Evolutionary conservation across 2,888 invertebrate species (phyloP), one percentile per base, ranked within the genome.

Genomic region (Prenolepis imparis): DNA sequence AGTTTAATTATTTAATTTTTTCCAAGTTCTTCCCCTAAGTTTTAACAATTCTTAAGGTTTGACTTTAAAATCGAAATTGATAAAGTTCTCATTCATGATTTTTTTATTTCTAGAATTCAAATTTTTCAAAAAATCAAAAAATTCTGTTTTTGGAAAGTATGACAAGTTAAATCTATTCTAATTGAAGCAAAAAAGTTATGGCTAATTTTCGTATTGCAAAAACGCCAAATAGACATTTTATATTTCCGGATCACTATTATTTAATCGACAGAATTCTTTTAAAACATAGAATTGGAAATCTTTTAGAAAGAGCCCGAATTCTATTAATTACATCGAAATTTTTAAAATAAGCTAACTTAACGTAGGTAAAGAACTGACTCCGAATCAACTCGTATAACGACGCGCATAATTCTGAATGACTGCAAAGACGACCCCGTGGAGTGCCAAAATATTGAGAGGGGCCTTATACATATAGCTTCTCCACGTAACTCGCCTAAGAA

Each of bases 371-470:
- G 21, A 68, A 59, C 70, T 68, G 68, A 36, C 12, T 48, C 21
- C 12, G 36, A 70, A 24, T 57, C 36, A 59, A 44, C 68, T 82
- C 59, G 55, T 15, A 32, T 6, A 59, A 73, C 32, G 48, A 36
- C 32, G 57, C 59, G 44, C 18, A 75, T 75, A 72, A 80, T 72
- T 61, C 64, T 57, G 68, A 57, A 77, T 41, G 83, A 78, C 48
- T 63, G 70, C 55, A 61, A 59, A 48, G 39, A 18, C 59, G 70
- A 70, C 52, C 85, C 63, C 80, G 84, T 88, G 85, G 93, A 92
- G 92, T 94, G 93, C 92, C 94, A 94, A 94, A 94, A 94, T 94
- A 94, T 94, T 93, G 92, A 92, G 92, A 92, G 91, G 88, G 87
- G 84, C 84, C 74, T 66, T 67, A 44, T n/a, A n/a, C n/a, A n/a